Conservation (phyloP, 2,888 invertebrate genomes). For the Strigamia crassipes region DNA sequence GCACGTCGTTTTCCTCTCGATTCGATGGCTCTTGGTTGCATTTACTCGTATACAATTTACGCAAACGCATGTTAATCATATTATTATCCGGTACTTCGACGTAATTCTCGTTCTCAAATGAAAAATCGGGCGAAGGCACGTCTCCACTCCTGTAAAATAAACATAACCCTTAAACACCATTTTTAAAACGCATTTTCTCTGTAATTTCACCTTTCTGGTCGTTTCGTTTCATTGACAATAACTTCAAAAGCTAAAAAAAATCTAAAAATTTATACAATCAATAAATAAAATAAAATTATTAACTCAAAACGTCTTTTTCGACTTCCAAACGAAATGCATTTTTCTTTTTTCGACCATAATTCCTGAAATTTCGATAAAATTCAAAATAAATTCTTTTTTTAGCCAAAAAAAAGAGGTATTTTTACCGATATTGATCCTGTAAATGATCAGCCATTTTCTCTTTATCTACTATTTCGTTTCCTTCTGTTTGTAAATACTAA, state of each 20-base stretch:
- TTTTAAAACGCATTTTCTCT: too few species aligned
- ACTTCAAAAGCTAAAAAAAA: background rate
- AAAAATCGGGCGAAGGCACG: background rate
- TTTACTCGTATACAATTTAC: background rate
- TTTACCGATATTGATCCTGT: background rate
- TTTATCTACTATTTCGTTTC: background rate
- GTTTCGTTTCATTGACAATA: background rate
- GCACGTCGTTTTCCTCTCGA: background rate
- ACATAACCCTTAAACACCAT: too few species aligned
- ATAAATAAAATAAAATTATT: too few species aligned
- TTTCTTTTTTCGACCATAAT: background rate
- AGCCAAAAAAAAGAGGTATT: background rate
- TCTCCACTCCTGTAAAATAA: background rate
- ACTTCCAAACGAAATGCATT: background rate
- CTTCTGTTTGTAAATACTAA: background rate
- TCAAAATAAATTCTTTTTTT: too few species aligned
- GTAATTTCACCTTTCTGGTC: background rate
- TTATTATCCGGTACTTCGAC: conserved; percentile 1
- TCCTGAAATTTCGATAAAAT: background rate
- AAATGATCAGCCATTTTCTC: background rate
- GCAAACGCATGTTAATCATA: background rate
- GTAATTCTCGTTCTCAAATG: conserved; percentile 2
- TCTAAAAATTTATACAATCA: background rate
- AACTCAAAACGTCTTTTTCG: too few species aligned
- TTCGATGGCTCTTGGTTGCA: background rate